phyloP scores from a whole-genome alignment of 2,113 vertebrate species.

The Salminus brasiliensis region DNA sequence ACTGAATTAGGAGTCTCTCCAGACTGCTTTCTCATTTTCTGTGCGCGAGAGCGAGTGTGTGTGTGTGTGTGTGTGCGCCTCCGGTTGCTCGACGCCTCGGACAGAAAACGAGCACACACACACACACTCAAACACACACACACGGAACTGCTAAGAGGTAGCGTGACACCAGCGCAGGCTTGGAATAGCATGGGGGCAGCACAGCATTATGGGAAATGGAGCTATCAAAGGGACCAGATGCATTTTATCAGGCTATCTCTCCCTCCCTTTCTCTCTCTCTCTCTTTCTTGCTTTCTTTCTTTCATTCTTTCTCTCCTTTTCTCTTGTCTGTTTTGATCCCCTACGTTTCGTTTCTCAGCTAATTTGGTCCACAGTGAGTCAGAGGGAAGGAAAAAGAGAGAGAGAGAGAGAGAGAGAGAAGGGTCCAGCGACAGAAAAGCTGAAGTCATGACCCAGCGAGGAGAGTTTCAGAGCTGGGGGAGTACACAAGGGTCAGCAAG shows the following conservation, averaged over 20 bases:
- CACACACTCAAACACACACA: no score
- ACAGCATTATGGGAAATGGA: conserved; percentile 53
- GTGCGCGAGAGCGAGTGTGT: conserved; percentile 13
- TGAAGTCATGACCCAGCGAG: conserved; percentile 59
- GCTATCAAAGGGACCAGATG: conserved; percentile 61
- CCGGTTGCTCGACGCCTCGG: conserved; percentile 1
- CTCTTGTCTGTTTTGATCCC: conserved; percentile 36
- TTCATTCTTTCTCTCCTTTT: conserved; percentile 11
- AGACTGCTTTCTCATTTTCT: conserved; percentile 9
- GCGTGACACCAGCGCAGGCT: conserved; percentile 36
- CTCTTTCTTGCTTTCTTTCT: conserved; percentile 9
- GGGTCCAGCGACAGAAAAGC: conserved; percentile 43
- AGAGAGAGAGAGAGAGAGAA: not conserved
- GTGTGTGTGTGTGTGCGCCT: not conserved
- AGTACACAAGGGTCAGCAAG: conserved; percentile 65
- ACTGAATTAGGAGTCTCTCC: conserved; percentile 36
- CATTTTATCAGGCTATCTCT: conserved; percentile 44
- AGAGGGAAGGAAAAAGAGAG: conserved; percentile 42
- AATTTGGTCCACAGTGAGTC: conserved; percentile 55
- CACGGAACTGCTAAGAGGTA: conserved; percentile 14
- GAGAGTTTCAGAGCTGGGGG: conserved; percentile 62
- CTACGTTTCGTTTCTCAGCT: conserved; percentile 55
- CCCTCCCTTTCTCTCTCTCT: conserved; percentile 13
- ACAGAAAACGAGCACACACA: not conserved
- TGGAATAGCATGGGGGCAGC: conserved; percentile 24